Base-by-base conservation (phyloP, 2,888 invertebrate genomes). In the Hydropsyche betteni region DNA sequence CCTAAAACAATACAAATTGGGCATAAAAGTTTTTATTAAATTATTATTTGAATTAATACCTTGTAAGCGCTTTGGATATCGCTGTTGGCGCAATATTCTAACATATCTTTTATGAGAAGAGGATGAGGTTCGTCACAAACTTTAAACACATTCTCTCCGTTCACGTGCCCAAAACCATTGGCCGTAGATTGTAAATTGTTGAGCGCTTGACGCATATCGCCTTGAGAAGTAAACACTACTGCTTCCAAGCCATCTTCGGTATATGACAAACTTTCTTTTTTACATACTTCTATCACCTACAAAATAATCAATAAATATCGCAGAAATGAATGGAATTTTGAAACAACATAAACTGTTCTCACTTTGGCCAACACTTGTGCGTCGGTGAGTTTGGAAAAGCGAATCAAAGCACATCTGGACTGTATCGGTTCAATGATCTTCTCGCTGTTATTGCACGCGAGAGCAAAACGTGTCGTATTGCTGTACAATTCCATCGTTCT, bases 101-200 rank as follows among this genome's bases (percentile, higher is more conserved):
- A 86, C 97, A 99, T 98, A 81, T 93, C 91, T 84, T 94, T 93
- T 69, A 99, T 92, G 2, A 97, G 86, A 83, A 97, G 89, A 0
- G 99, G 99, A 87, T 99, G 99, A 0, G 99, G 99, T 85, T 99
- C 99, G 84, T 99, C 99, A 84, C 99, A 99, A 8, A 99, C 98
- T 89, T 97, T 98, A 84, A 98, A 99, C 24, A 99, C 99, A 87
- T 98, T 96, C 80, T 94, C 93, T 70, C 94, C 92, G 80, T 92
- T 95, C n/a, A 99, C 93, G 81, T 93, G 91, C 0, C 92, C 93
- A 85, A 97, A 98, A 7, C 96, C 97, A 83, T 97, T 96, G 70
- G 92, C 93, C 0, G 97, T 97, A 0, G 97, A 96, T 85, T 99
- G 99, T 74, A 99, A 86, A 88, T 99, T 99, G 86, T 99, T 99